Evolutionary conservation across 2,888 invertebrate genomes (phyloP), one percentile per base, ranked within the genome.

Genomic region (Prosapia bicincta): DNA sequence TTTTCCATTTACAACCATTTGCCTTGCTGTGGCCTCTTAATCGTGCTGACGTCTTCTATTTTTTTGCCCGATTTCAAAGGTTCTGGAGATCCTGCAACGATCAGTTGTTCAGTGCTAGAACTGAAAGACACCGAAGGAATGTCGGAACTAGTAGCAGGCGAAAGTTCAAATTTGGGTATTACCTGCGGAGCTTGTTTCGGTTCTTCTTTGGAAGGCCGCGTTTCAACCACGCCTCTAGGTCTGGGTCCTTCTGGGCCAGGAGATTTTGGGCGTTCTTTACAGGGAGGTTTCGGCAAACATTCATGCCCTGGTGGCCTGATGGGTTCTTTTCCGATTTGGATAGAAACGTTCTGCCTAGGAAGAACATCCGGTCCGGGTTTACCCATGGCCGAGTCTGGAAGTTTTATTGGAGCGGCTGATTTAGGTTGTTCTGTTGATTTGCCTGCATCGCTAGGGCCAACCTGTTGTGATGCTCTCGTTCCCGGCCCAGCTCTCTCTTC

Each of bases 1-100:
- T n/a, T n/a, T n/a, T n/a, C n/a, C n/a, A n/a, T 78, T 83, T 86
- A 90, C 26, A 90, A 85, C 90, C 90, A 90, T 15, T 90, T 90
- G 74, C 87, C 88, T 83, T 88, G 89, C 0, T 87, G 89, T 79
- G 89, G 89, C 75, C 88, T 82, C 81, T 87, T 89, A 78, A 88
- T 86, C 0, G 88, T 87, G 76, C 86, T 88, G 66, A 88, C 85
- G 9, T 89, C 89, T 1, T 88, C 88, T 6, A 89, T 83, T 79
- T 87, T 87, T 81, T 86, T 85, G 0, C 80, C 82, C 0, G 86
- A 83, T 38, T 85, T 83, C 0, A 87, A 83, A 0, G 86, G 85
- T 65, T 84, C 84, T 0, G 87, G 87, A 0, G 87, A 86, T n/a
- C 77, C 73, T 23, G 77, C 75, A 15, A 78, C 86, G 24, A 89